Base-by-base conservation (phyloP, 2,888 invertebrate species). In the Drosophila merina region DNA sequence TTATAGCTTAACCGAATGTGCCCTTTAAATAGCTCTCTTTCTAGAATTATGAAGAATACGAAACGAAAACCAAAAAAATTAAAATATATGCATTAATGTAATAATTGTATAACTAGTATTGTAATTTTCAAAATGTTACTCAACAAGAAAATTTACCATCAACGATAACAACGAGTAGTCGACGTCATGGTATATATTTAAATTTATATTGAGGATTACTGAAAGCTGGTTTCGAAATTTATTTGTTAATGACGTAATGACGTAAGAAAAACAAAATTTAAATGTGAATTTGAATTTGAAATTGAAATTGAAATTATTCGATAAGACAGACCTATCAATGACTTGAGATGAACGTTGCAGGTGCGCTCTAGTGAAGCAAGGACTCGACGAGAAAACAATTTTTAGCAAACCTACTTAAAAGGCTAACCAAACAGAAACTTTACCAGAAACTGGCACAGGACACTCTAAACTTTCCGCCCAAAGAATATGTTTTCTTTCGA, bases 1-100 rank as follows among this genome's bases (percentile, higher is more conserved):
- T 83, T 89, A 91, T 91, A 92, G 91, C 91, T 92, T 92, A 92
- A 92, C 92, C 92, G 91, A 91, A 92, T 91, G 92, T 92, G 92
- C 92, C 92, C 92, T 92, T 91, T 91, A 90, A 85, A 90, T 90
- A 91, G 89, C 91, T 91, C 90, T 91, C 90, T 91, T 90, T 91
- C 88, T 90, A 90, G 88, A 87, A 86, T 86, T 82, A 89, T 85
- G 75, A 76, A 57, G 58, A 66, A 63, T 57, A 64, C n/a, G 45
- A 75, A 62, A 74, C 74, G 69, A 69, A 68, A 77, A 63, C 60
- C 28, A 28, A 28, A 52, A 75, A 70, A 51, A 58, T 72, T 72
- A 66, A 75, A 66, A 58, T 64, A 64, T 66, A 72, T 74, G 70
- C 71, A 74, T 74, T 66, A 77, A 80, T 70, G 58, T 70, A 76